Base-by-base conservation (phyloP, 2,888 invertebrate genomes). In the Hedya salicella region DNA sequence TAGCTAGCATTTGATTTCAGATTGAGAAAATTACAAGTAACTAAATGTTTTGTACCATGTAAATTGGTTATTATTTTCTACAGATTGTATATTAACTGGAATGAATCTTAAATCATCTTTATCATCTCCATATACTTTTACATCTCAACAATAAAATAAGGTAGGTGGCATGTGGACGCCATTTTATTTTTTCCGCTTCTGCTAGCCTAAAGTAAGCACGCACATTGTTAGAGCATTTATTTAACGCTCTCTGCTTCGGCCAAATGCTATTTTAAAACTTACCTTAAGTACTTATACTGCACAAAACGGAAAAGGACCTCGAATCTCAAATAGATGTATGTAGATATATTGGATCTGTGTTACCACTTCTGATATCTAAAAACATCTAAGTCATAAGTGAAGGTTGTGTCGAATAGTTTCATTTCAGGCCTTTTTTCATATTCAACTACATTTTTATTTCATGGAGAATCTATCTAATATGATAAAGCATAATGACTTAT, bases 161-260 rank as follows among this genome's bases (percentile, higher is more conserved):
- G 49, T 49, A 49, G 3, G 25, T 14, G 30, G 14, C n/a, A 49
- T 30, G 25, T 30, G 30, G 14, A 49, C 25, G 49, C 14, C 6
- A 49, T 49, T 30, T 11, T 44, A 42, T 62, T 9, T 21, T 46
- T 59, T 65, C 65, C 25, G 65, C 65, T 65, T 65, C 50, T 46
- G 59, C 65, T 53, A 60, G 46, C 13, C 19, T 60, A 46, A 65
- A 59, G 44, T 60, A 59, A 65, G 52, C 65, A 65, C 59, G 65
- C 65, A 65, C 65, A 65, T 39, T 52, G 14, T 42, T 17, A 36
- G 52, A 44, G 59, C 50, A 46, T 44, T 59, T 53, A 53, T 60
- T 60, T 60, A 36, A 52, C 32, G 59, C 59, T 60, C 46, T 65
- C 36, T 40, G 52, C 59, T 65, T 57, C 39, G 16, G 46, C 39